Conservation (phyloP, 1,140 invertebrate genomes). For the Drosophila suzukii region DNA sequence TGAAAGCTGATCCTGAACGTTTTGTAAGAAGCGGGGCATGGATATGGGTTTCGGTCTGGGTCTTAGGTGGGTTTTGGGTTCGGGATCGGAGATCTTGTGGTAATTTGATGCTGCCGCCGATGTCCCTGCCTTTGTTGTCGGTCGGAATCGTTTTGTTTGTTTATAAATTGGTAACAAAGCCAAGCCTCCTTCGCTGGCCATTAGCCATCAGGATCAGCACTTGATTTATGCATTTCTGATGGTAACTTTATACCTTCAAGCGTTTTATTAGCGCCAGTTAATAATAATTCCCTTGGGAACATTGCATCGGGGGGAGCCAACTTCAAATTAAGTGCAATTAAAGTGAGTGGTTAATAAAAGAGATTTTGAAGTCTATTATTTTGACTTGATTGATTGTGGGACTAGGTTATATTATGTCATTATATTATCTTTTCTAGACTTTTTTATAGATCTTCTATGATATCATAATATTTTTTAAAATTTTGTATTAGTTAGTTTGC, state of each 20-base stretch:
- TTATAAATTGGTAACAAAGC: constrained; percentile 63
- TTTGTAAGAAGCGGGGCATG: constrained; percentile 56
- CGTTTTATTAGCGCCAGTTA: constrained; percentile 56
- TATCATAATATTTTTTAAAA: no score
- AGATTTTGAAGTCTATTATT: constrained; percentile 2
- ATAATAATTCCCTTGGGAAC: constrained; percentile 46
- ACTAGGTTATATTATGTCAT: no score
- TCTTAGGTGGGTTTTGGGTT: constrained; percentile 12
- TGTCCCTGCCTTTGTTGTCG: constrained; percentile 44
- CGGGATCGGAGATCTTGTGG: constrained; percentile 48
- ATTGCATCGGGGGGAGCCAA: not conserved
- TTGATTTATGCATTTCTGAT: constrained; percentile 68
- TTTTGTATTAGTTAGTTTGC: no score
- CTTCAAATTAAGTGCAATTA: constrained; percentile 1
- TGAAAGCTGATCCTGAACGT: constrained; percentile 80
- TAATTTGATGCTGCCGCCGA: constrained; percentile 63
- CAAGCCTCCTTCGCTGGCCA: constrained; percentile 42
- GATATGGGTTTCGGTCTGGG: constrained; percentile 25
- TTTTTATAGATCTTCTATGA: no score
- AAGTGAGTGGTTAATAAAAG: constrained; percentile 15
- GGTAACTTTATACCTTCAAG: constrained; percentile 49
- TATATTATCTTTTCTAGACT: no score
- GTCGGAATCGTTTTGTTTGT: constrained; percentile 68
- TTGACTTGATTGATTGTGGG: constrained; percentile 10
- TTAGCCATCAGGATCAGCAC: constrained; percentile 58